Percentiles rank a stretch among this genome's conserved stretches.
These are phyloP conservation scores for Anser cygnoides DNA, from an alignment of 2,113 vertebrate species.

Conservation along the genomic window DNA sequence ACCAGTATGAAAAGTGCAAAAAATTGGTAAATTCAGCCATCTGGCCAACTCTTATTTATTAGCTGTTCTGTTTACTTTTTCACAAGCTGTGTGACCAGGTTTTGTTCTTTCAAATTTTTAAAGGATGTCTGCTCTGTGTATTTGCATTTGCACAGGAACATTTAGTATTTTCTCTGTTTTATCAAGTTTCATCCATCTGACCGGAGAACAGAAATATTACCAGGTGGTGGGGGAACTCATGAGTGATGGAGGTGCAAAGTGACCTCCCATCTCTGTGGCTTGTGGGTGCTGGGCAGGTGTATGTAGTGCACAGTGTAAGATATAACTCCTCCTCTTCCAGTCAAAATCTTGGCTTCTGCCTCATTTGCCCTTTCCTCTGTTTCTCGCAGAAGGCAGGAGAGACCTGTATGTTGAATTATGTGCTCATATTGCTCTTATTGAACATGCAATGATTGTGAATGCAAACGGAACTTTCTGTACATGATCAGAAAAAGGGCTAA, in stretches of 20 bases:
- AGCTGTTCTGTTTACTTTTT: neutral
- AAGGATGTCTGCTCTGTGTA: neutral
- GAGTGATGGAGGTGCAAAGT: neutral
- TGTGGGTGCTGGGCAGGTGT: neutral
- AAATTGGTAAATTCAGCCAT: neutral
- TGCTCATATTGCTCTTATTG: constrained; percentile 5
- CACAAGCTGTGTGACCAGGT: neutral
- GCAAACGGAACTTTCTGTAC: constrained; percentile 40
- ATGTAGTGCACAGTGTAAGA: neutral
- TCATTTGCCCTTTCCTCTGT: neutral
- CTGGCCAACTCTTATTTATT: neutral
- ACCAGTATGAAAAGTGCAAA: neutral
- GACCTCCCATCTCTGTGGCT: neutral
- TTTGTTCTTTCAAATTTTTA: neutral
- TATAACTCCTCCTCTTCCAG: neutral
- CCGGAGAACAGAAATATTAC: neutral
- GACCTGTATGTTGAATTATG: neutral
- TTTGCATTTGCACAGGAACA: neutral
- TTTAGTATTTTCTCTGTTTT: neutral
- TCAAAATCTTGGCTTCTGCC: neutral
- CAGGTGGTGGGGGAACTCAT: neutral
- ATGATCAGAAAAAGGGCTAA: constrained; percentile 48
- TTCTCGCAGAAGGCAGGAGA: neutral
- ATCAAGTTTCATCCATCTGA: neutral
- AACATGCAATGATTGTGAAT: neutral